Conservation (phyloP, 2,888 invertebrate genomes). For the Empis stercorea region DNA sequence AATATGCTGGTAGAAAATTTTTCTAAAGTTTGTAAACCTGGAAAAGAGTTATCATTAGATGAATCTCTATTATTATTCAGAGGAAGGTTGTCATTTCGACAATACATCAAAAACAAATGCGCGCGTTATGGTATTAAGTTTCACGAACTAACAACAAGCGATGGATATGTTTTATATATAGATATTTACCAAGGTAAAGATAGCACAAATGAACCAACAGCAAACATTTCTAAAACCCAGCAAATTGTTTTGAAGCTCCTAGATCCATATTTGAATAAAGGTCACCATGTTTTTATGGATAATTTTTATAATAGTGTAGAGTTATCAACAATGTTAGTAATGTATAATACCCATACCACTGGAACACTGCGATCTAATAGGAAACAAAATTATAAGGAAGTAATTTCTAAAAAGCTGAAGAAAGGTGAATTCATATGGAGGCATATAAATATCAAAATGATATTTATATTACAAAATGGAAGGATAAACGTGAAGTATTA, state of each 20-base stretch:
- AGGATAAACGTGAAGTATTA: slow-evolving; percentile 8
- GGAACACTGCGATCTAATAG: slow-evolving; percentile 16
- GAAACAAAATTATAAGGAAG: slow-evolving; percentile 12
- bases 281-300: slow-evolving; percentile 21
- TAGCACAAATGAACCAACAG: background rate
- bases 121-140: background rate
- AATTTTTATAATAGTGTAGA: slow-evolving; percentile 17
- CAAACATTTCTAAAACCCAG: background rate
- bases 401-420: slow-evolving; percentile 4
- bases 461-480: slow-evolving; percentile 15
- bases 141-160: background rate
- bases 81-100: background rate
- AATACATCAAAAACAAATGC: background rate
- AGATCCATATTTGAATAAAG: slow-evolving; percentile 13
- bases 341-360: slow-evolving; percentile 14
- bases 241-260: background rate
- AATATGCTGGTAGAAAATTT: background rate
- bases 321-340: slow-evolving; percentile 13
- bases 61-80: background rate
- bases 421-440: slow-evolving; percentile 13
- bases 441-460: slow-evolving; percentile 11
- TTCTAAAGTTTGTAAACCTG: background rate
- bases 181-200: background rate
- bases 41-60: background rate
- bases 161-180: background rate